Evolutionary conservation across 2,888 invertebrate genomes (phyloP).

Genomic region (Drosophila ochracea): DNA sequence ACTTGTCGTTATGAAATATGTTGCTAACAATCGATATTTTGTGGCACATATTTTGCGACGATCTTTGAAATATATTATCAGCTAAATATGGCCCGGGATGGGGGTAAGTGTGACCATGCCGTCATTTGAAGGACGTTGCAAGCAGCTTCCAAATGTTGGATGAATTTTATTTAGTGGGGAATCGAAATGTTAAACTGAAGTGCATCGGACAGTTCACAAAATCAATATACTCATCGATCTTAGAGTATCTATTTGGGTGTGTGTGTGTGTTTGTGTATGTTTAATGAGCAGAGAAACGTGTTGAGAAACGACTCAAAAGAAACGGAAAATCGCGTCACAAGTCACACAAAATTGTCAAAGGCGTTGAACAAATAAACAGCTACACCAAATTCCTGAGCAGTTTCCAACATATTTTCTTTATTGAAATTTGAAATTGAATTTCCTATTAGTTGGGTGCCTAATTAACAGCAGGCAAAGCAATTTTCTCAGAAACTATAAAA

Average conservation of each 20-base stretch:
- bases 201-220: neutral
- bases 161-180: no score
- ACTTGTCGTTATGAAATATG: neutral
- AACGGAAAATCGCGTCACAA: slow-evolving; percentile 58
- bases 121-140: neutral
- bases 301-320: slow-evolving; percentile 12
- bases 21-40: neutral
- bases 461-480: slow-evolving; percentile 49
- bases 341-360: slow-evolving; percentile 59
- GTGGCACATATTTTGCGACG: neutral
- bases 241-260: neutral
- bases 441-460: slow-evolving; percentile 36
- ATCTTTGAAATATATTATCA: neutral
- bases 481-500: slow-evolving; percentile 25
- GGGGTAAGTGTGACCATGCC: neutral
- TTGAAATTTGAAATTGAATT: slow-evolving; percentile 41
- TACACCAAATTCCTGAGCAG: slow-evolving; percentile 24
- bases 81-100: neutral
- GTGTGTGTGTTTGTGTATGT: neutral
- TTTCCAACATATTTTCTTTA: slow-evolving; percentile 36
- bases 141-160: neutral
- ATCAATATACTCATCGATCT: neutral
- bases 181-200: neutral
- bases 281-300: slow-evolving; percentile 35
- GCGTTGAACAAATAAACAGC: slow-evolving; percentile 22